A percentile compares a stretch with the other conserved stretches of the same genome.
Evolutionary conservation across 2,797 vertebrate species (phyloP).

Genomic region (Muscicapa striata): DNA sequence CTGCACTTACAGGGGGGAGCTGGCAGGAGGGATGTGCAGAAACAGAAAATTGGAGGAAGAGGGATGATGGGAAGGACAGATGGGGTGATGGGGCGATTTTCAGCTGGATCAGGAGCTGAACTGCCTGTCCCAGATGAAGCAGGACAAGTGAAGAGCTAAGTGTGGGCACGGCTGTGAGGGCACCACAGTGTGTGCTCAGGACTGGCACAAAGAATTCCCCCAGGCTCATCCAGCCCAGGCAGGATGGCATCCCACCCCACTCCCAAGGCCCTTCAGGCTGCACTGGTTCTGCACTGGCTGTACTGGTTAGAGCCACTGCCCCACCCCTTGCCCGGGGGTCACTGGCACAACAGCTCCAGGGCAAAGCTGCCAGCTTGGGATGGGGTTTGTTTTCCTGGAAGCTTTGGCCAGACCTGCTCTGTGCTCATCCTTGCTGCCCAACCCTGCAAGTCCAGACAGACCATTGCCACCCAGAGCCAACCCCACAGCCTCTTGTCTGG

Average conservation of each 20-base stretch:
- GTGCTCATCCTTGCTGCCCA: neutral
- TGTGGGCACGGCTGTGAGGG: accelerated
- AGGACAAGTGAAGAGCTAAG: neutral
- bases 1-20: neutral
- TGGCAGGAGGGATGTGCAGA: neutral
- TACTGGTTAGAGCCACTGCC: neutral
- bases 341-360: neutral
- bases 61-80: neutral
- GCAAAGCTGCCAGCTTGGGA: neutral
- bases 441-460: neutral
- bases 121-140: neutral
- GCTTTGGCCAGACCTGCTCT: neutral
- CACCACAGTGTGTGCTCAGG: neutral
- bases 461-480: neutral
- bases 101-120: neutral
- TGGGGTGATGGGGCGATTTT: neutral
- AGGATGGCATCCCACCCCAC: neutral
- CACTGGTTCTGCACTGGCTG: neutral
- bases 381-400: neutral
- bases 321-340: neutral
- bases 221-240: neutral
- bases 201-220: neutral
- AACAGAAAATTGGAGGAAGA: neutral
- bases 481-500: neutral
- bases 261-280: neutral